phyloP scores from a whole-genome alignment of 2,888 invertebrate genomes.

The Strigamia maritima region DNA sequence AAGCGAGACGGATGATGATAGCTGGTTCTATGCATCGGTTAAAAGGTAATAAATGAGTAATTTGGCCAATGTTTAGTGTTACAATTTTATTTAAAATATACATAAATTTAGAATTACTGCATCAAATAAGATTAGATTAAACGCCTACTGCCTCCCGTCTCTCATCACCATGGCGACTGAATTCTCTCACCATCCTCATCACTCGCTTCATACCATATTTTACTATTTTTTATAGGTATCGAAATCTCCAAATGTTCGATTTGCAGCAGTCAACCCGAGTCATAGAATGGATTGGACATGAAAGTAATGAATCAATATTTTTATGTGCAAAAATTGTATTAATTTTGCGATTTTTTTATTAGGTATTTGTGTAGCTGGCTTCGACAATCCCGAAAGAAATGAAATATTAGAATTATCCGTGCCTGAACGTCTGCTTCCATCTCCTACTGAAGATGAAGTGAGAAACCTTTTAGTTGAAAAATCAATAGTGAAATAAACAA shows the following conservation, averaged over 20 bases:
- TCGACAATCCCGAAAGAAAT: not conserved
- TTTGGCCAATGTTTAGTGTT: not conserved
- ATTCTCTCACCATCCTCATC: not conserved
- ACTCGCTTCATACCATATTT: not conserved
- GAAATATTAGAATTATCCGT: conserved; percentile 20
- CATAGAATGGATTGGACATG: not conserved
- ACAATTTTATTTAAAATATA: not conserved
- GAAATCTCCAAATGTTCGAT: not conserved
- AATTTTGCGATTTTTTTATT: not conserved
- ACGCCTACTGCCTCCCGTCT: not conserved
- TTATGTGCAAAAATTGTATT: not conserved
- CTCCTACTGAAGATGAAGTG: not conserved
- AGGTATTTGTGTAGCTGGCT: conserved; percentile 35
- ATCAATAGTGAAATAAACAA: not conserved
- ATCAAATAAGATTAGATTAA: not conserved
- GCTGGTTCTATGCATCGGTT: conserved; percentile 26
- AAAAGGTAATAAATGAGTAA: not conserved
- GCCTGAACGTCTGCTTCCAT: conserved; percentile 1
- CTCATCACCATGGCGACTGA: not conserved
- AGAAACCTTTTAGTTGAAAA: not conserved
- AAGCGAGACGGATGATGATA: conserved; percentile 21
- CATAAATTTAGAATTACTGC: not conserved
- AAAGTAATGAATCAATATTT: not conserved
- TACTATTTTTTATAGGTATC: not conserved
- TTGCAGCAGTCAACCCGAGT: not conserved